Conservation (phyloP, 2,797 vertebrate species). For the Sebastes alutus region DNA sequence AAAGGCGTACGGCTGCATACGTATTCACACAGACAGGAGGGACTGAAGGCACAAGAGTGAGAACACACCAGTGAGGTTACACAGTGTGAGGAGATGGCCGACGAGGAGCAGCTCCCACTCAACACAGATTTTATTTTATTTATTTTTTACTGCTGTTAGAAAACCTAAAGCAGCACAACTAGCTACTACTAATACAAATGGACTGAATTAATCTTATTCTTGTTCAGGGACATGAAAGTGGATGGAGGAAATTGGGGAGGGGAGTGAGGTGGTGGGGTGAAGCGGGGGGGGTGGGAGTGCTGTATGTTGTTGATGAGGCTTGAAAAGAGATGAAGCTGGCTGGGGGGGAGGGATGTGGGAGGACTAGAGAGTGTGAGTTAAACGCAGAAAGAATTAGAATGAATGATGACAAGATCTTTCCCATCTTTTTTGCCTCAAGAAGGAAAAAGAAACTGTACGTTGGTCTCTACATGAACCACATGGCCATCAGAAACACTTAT, state of each 20-base stretch:
- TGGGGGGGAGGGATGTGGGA: neutral
- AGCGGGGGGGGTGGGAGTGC: neutral
- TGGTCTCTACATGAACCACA: neutral
- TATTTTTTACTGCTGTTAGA: slow-evolving; percentile 14
- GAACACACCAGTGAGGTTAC: slow-evolving; percentile 8
- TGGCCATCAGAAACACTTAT: neutral
- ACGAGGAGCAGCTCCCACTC: slow-evolving; percentile 15
- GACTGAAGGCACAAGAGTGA: neutral
- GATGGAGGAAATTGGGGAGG: slow-evolving; percentile 46
- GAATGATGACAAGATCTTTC: slow-evolving; percentile 56
- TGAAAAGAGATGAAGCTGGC: slow-evolving; percentile 58
- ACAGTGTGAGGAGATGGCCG: slow-evolving; percentile 5
- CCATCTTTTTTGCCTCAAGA: slow-evolving; percentile 22
- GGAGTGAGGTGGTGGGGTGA: slow-evolving; percentile 18
- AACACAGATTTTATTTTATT: neutral
- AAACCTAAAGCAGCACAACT: slow-evolving; percentile 34
- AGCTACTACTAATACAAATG: slow-evolving; percentile 54
- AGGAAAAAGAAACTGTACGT: neutral
- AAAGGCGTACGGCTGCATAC: neutral
- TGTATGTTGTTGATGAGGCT: slow-evolving; percentile 55
- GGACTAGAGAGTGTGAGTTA: slow-evolving; percentile 52
- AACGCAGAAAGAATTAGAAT: slow-evolving; percentile 66
- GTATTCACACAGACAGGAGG: neutral
- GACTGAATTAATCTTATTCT: slow-evolving; percentile 62
- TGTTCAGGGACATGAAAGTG: slow-evolving; percentile 63